Evolutionary conservation across 1,140 invertebrate genomes (phyloP).

Genomic region (Tyrophagus putrescentiae): DNA sequence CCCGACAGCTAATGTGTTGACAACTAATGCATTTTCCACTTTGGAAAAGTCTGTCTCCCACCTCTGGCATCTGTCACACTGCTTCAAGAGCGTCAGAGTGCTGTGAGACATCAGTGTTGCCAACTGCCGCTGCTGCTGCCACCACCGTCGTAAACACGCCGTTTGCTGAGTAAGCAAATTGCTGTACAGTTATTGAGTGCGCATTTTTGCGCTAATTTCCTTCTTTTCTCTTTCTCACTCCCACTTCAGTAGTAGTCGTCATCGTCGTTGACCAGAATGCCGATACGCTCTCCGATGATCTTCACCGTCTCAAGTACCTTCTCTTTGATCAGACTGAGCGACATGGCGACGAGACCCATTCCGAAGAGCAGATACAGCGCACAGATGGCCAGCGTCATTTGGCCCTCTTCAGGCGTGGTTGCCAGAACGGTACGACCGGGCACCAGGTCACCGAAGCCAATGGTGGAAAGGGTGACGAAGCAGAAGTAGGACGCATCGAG

Average conservation of each 20-base stretch:
- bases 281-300: conserved; percentile 37
- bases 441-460: conserved; percentile 77
- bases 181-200: too few species aligned
- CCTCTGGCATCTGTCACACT: too few species aligned
- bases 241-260: conserved; percentile 2
- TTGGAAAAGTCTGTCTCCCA: too few species aligned
- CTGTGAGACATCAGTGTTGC: too few species aligned
- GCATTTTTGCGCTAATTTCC: background rate
- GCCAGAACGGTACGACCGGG: conserved; percentile 42
- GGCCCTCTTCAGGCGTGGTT: conserved; percentile 21
- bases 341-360: conserved; percentile 93
- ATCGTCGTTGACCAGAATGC: conserved; percentile 30
- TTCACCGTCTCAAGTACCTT: conserved; percentile 34
- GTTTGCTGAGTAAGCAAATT: too few species aligned
- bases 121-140: too few species aligned
- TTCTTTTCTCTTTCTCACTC: background rate
- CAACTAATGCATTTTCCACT: too few species aligned
- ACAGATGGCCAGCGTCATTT: conserved; percentile 46
- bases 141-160: too few species aligned
- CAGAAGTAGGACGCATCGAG: conserved; percentile 86
- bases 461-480: conserved; percentile 72
- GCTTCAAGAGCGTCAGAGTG: too few species aligned
- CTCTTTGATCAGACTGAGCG: conserved; percentile 75
- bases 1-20: too few species aligned
- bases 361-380: conserved; percentile 86